phyloP scores from a whole-genome alignment of 2,797 vertebrate genomes.

The Molothrus ater region DNA sequence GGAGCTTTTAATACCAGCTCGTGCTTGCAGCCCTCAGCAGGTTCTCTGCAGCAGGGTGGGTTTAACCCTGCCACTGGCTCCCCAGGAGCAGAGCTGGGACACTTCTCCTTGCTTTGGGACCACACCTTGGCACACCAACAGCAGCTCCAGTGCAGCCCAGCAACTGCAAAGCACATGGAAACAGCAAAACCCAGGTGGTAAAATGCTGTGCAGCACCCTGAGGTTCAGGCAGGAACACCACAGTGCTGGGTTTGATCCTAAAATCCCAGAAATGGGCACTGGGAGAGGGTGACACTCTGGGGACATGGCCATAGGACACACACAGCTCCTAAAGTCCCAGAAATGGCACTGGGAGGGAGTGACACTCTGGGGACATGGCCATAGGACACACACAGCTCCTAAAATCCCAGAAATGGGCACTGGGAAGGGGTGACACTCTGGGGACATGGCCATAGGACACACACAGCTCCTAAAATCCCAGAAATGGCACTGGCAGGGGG shows the following conservation, averaged over 20 bases:
- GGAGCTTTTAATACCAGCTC: background rate
- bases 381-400: background rate
- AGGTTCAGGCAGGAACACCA: background rate
- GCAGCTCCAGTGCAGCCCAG: background rate
- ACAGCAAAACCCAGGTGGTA: background rate
- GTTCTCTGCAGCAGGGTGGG: background rate
- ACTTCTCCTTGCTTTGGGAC: accelerated
- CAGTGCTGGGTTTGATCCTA: accelerated
- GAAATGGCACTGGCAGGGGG: background rate
- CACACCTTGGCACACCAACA: background rate
- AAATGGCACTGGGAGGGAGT: background rate
- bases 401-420: background rate
- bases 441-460: background rate
- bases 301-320: accelerated
- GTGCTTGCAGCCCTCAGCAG: background rate
- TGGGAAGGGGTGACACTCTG: background rate
- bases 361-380: background rate
- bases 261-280: background rate
- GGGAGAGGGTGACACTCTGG: background rate
- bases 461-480: background rate
- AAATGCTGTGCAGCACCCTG: accelerated
- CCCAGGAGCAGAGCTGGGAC: background rate
- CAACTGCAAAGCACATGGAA: background rate
- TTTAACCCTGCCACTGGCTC: background rate
- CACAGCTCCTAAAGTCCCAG: background rate